Percentiles rank a stretch among this genome's conserved stretches.
Evolutionary conservation across 2,888 invertebrate species (phyloP).

Genomic region (Drosophila anomelani): DNA sequence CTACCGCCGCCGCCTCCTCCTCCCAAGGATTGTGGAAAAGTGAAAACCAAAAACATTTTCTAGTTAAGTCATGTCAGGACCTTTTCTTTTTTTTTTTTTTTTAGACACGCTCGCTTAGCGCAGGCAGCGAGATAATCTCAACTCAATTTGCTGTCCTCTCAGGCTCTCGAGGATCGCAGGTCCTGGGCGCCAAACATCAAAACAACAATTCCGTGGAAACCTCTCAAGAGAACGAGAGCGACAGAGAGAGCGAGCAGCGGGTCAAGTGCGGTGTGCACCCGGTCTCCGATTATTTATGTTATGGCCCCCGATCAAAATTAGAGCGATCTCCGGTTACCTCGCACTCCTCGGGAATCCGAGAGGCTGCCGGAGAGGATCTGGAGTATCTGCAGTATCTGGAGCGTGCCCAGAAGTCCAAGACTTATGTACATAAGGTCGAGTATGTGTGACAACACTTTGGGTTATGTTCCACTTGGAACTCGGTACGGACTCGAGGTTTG

Average conservation of each 20-base stretch:
- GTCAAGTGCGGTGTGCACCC: slow-evolving; percentile 62
- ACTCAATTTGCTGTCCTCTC: slow-evolving; percentile 61
- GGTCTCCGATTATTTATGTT: slow-evolving; percentile 75
- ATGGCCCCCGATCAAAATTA: slow-evolving; percentile 71
- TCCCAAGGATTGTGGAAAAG: slow-evolving; percentile 32
- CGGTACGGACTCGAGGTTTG: background rate
- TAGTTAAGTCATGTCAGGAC: slow-evolving; percentile 71
- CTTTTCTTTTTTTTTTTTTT: slow-evolving; percentile 15
- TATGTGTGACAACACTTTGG: slow-evolving; percentile 53
- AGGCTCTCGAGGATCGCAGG: slow-evolving; percentile 14
- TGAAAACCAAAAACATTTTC: slow-evolving; percentile 63
- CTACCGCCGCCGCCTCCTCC: slow-evolving; percentile 53
- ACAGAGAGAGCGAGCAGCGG: slow-evolving; percentile 9
- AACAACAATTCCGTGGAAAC: slow-evolving; percentile 72
- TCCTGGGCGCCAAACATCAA: slow-evolving; percentile 49
- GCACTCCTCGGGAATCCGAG: slow-evolving; percentile 7
- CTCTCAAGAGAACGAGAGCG: slow-evolving; percentile 2
- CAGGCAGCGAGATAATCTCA: slow-evolving; percentile 69
- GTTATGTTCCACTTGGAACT: slow-evolving; percentile 6
- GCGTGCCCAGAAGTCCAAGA: slow-evolving; percentile 37
- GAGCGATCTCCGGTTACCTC: slow-evolving; percentile 55
- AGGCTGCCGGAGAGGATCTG: background rate
- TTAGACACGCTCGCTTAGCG: slow-evolving; percentile 63
- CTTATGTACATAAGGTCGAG: slow-evolving; percentile 23
- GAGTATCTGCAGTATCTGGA: slow-evolving; percentile 1